Evolutionary conservation across 2,888 invertebrate species (phyloP), one percentile per base, ranked within the genome.

Genomic region (Xanthorhoe spadicearia): DNA sequence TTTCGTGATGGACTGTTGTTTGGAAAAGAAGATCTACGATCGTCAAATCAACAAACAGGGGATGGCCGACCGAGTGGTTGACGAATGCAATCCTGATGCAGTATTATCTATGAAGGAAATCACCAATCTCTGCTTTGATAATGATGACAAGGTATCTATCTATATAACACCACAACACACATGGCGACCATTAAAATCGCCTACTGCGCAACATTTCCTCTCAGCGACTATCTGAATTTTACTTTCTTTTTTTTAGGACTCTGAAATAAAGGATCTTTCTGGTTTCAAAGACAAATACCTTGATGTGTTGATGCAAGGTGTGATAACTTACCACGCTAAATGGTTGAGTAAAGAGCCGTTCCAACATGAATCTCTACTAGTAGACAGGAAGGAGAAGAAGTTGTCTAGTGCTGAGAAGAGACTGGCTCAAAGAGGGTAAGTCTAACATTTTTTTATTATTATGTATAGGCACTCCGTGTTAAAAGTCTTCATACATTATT

Each of bases 1-100:
- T 49, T 95, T 99, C 68, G 98, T 99, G 5, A 98, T 98, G 87
- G 99, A 99, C 87, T 98, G 98, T 87, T 98, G 98, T 75, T 94
- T 99, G 73, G 99, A 99, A 85, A 97, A 98, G 90, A 98, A 98
- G 89, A 99, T 99, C 72, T 99, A 99, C 86, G 99, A 99, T 83
- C 93, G 99, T 32, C 99, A 99, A 93, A 98, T 99, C 71, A 98
- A 98, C 85, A 99, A 99, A 83, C 98, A 99, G 89, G 99, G 99
- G 66, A 98, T 99, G 97, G 97, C 99, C 0, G 99, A 99, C 88
- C 95, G 99, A 15, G 99, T 99, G 4, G 99, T 99, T 0, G 99
- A 99, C 90, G 99, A 99, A 85, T 97, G 99, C 82, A 98, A 99
- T 87, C 99, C 99, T 0, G 98, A 99, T 83, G 98, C 98, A 0